A percentile compares a stretch with the other conserved stretches of the same genome.
These are phyloP conservation scores for Ailurus styani DNA, from an alignment of 2,113 vertebrate species.

Conservation along the genomic window DNA sequence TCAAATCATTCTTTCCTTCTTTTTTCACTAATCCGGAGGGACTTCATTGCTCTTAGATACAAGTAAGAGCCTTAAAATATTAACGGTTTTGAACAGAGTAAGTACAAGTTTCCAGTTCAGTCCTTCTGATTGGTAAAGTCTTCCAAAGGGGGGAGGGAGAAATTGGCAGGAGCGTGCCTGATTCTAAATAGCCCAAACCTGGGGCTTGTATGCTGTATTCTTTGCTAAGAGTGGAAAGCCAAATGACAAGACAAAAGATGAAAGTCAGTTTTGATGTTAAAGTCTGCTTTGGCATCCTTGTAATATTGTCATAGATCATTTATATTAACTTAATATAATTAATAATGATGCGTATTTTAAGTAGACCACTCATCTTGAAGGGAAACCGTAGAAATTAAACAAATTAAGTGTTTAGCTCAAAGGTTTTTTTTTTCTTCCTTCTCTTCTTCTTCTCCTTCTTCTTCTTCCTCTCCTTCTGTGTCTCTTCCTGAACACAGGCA, in stretches of 20 bases:
- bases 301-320: neutral
- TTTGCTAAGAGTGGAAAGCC: slow-evolving; percentile 28
- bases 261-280: slow-evolving; percentile 23
- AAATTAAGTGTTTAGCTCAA: neutral
- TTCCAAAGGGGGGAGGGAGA: neutral
- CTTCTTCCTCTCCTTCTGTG: slow-evolving; percentile 49
- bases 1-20: neutral
- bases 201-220: neutral
- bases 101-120: neutral
- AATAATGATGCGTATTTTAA: neutral
- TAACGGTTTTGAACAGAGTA: neutral
- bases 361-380: neutral
- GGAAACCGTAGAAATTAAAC: slow-evolving; percentile 52
- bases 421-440: slow-evolving; percentile 12
- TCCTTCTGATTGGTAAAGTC: neutral
- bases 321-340: slow-evolving; percentile 27
- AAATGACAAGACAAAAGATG: slow-evolving; percentile 33
- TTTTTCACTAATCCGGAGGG: neutral
- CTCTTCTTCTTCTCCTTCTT: neutral
- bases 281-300: neutral
- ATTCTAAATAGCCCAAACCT: neutral
- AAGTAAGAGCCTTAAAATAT: neutral
- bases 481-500: slow-evolving; percentile 63
- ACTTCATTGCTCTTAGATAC: neutral
- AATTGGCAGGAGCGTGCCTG: neutral